A percentile compares a stretch with the other conserved stretches of the same genome.
Conservation (phyloP, 1,140 invertebrate species). For the Trachymyrmex septentrionalis region DNA sequence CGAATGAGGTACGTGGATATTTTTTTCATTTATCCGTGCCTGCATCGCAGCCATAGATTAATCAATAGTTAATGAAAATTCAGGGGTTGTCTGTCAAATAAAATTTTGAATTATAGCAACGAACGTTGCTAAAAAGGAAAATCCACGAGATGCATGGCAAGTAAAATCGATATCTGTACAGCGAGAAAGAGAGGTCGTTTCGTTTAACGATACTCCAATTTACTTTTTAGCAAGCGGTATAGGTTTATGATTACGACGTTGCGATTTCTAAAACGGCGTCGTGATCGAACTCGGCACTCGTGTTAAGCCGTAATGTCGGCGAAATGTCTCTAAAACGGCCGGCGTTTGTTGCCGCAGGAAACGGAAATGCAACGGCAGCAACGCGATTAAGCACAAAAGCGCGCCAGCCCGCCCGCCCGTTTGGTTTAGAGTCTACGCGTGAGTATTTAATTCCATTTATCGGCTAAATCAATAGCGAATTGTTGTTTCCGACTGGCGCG, state of each 20-base stretch:
- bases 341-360: constrained; percentile 37
- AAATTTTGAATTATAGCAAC: background rate
- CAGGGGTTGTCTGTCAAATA: background rate
- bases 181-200: background rate
- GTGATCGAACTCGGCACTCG: constrained; percentile 59
- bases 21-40: background rate
- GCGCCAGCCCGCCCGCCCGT: background rate
- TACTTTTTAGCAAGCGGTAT: constrained; percentile 5
- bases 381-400: constrained; percentile 63
- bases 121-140: no score
- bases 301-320: constrained; percentile 32
- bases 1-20: background rate
- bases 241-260: constrained; percentile 35
- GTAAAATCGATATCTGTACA: background rate
- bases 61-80: background rate
- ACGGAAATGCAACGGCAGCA: constrained; percentile 51
- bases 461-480: constrained; percentile 65
- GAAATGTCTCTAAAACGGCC: constrained; percentile 37
- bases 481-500: constrained; percentile 56
- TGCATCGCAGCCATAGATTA: background rate
- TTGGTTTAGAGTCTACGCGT: constrained; percentile 38
- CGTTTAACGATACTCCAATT: background rate
- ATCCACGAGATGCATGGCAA: background rate
- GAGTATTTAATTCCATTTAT: constrained; percentile 67
- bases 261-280: constrained; percentile 19